phyloP scores from a whole-genome alignment of 2,113 vertebrate genomes.

The Alces alces region DNA sequence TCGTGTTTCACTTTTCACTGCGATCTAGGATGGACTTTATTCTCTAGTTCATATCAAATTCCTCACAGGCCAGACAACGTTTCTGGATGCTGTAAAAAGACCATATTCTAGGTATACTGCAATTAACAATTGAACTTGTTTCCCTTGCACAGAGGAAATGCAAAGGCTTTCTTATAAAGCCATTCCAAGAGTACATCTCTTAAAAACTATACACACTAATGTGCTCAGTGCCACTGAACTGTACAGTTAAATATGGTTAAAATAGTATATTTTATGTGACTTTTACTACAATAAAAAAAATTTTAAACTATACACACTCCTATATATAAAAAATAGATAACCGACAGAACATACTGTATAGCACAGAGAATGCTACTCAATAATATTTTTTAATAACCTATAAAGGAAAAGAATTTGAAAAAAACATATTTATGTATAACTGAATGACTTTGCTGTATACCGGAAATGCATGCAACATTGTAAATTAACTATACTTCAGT shows the following conservation, averaged over 20 bases:
- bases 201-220: background rate
- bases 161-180: background rate
- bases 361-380: background rate
- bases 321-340: background rate
- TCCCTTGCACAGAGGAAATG: background rate
- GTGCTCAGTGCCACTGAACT: background rate
- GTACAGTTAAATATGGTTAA: background rate
- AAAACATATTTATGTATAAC: background rate
- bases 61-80: background rate
- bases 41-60: background rate
- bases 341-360: background rate
- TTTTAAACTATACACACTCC: background rate
- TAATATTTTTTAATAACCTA: background rate
- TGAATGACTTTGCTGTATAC: background rate
- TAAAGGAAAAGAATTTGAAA: background rate
- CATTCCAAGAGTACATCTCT: background rate
- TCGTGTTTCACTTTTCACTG: background rate
- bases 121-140: constrained; percentile 23
- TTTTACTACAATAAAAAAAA: background rate
- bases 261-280: background rate
- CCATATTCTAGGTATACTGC: background rate
- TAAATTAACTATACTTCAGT: background rate
- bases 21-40: background rate
- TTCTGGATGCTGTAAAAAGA: constrained; percentile 12
- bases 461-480: background rate